These are phyloP conservation scores for Kryptolebias ocellatus DNA, from an alignment of 2,797 vertebrate genomes.

Conservation along the genomic window DNA sequence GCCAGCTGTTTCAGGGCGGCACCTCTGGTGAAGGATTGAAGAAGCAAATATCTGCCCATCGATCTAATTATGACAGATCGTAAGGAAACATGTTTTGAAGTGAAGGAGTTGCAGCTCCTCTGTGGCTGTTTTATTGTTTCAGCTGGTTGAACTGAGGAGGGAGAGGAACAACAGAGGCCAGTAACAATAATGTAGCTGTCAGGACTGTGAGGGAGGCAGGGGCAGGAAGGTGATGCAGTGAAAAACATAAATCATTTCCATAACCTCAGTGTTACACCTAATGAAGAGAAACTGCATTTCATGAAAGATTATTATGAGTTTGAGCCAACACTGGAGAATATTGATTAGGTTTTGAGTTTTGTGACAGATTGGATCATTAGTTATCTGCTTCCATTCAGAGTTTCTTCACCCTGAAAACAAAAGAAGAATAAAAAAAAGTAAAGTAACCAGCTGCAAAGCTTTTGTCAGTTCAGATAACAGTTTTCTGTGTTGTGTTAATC, in stretches of 20 bases:
- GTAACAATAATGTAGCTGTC: conserved; percentile 65
- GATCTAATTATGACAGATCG: conserved; percentile 43
- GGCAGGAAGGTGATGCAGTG: conserved; percentile 40
- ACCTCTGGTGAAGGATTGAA: conserved; percentile 19
- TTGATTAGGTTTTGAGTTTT: background rate
- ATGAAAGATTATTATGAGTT: conserved; percentile 4
- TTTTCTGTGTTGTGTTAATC: too few species aligned
- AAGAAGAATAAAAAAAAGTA: too few species aligned
- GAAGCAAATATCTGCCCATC: conserved; percentile 23
- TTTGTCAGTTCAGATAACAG: too few species aligned
- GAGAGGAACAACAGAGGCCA: conserved; percentile 57
- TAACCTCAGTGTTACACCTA: conserved; percentile 19
- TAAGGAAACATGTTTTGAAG: conserved; percentile 40
- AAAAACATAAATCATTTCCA: conserved; percentile 52
- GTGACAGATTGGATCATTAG: too few species aligned
- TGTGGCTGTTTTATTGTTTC: conserved; percentile 61
- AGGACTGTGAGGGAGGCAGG: conserved; percentile 61
- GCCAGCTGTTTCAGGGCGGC: conserved; percentile 9
- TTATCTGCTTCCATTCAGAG: too few species aligned
- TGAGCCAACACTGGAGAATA: conserved; percentile 3
- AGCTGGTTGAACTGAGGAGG: conserved; percentile 56
- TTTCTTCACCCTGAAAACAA: too few species aligned
- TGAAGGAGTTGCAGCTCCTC: conserved; percentile 45
- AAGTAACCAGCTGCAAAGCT: too few species aligned
- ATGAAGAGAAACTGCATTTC: conserved; percentile 2